Conservation (phyloP, 1,140 invertebrate genomes). For the Caerostris extrusa region DNA sequence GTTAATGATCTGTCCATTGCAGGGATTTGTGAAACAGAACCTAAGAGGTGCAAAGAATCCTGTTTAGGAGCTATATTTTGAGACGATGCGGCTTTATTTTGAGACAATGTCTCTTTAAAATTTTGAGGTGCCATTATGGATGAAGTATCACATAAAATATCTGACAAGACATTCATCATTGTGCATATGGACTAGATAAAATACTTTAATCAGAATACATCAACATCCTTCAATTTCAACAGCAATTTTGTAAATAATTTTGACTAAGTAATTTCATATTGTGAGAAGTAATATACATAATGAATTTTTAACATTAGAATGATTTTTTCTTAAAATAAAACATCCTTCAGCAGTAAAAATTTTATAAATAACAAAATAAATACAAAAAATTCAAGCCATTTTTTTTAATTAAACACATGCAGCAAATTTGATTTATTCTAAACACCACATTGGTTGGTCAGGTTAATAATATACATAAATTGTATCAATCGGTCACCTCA, state of each 20-base stretch:
- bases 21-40: conserved; percentile 60
- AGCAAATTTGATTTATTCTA: neutral
- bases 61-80: conserved; percentile 45
- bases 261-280: neutral
- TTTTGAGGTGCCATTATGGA: conserved; percentile 55
- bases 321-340: neutral
- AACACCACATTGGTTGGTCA: neutral
- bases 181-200: conserved; percentile 65
- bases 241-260: neutral
- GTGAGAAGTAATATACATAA: neutral
- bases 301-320: neutral
- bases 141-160: conserved; percentile 71
- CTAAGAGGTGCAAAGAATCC: conserved; percentile 11
- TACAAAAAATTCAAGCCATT: neutral
- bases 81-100: conserved; percentile 37
- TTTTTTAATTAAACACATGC: neutral
- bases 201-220: conserved; percentile 21
- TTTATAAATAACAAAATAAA: neutral
- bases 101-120: conserved; percentile 61
- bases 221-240: conserved; percentile 26
- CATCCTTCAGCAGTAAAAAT: neutral
- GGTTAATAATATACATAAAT: neutral
- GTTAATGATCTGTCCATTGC: conserved; percentile 29
- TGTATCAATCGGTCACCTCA: neutral
- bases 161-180: conserved; percentile 75